phyloP scores from a whole-genome alignment of 2,113 vertebrate genomes.

The Carettochelys insculpta region DNA sequence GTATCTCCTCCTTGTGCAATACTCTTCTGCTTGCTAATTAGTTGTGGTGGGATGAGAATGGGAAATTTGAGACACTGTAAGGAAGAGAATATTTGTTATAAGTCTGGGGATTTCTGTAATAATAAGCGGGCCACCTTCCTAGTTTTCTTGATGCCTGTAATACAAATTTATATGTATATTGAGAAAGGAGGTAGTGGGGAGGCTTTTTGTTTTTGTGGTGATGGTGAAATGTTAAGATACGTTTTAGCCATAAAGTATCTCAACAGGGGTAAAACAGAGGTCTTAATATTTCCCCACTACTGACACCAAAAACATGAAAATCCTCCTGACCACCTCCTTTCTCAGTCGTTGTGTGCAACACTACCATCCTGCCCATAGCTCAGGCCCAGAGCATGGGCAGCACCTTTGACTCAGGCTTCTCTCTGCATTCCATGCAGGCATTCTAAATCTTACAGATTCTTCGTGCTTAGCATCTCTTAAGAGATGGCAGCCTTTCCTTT shows the following conservation, averaged over 20 bases:
- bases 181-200: no score
- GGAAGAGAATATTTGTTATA: accelerated
- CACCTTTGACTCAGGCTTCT: background rate
- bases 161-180: background rate
- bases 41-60: background rate
- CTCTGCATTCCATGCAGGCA: background rate
- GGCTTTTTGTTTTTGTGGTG: no score
- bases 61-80: background rate
- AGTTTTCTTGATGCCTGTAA: background rate
- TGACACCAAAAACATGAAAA: background rate
- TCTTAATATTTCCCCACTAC: background rate
- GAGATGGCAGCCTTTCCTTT: background rate
- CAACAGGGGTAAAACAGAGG: background rate
- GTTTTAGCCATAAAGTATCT: no score
- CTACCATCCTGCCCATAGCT: background rate
- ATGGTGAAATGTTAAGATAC: no score
- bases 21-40: background rate
- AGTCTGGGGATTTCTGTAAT: background rate
- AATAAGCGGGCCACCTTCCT: background rate
- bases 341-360: background rate
- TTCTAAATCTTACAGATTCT: background rate
- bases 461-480: background rate
- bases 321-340: background rate
- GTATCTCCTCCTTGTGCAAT: background rate
- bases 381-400: background rate